phyloP scores from a whole-genome alignment of 1,140 invertebrate genomes.

The Drosophila elegans region DNA sequence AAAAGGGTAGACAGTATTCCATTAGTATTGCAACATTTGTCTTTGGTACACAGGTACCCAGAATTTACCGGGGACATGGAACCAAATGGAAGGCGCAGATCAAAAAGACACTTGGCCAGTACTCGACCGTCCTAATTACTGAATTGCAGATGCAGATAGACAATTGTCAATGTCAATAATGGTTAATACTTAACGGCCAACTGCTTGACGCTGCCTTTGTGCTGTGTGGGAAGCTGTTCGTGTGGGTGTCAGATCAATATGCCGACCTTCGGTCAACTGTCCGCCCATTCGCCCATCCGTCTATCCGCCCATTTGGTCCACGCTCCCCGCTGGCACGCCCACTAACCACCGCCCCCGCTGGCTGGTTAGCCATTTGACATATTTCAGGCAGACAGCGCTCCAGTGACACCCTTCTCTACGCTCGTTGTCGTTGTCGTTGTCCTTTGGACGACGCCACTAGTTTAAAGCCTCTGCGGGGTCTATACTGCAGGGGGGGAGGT shows the following conservation, averaged over 20 bases:
- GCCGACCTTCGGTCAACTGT: constrained; percentile 59
- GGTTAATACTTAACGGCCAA: constrained; percentile 67
- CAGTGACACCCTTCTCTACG: constrained; percentile 11
- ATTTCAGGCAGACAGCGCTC: constrained; percentile 45
- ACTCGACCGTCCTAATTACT: constrained; percentile 49
- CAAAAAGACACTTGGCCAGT: constrained; percentile 44
- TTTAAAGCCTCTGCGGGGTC: constrained; percentile 55
- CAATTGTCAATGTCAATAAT: constrained; percentile 83
- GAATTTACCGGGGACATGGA: background rate
- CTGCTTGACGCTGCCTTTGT: constrained; percentile 13
- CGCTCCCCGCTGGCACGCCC: background rate
- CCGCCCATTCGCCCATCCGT: background rate
- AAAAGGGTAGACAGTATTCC: no score
- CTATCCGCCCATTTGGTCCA: background rate
- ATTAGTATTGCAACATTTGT: no score
- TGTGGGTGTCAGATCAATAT: constrained; percentile 75
- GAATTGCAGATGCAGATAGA: constrained; percentile 54
- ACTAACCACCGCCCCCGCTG: constrained; percentile 4
- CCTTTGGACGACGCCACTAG: constrained; percentile 51
- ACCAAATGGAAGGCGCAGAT: constrained; percentile 18
- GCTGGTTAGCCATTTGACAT: constrained; percentile 77
- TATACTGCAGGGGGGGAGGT: background rate
- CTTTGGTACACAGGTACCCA: background rate
- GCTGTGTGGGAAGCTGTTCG: constrained; percentile 5
- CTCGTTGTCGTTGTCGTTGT: background rate